Percentiles rank a stretch among this genome's conserved stretches.
Evolutionary conservation across 2,797 vertebrate genomes (phyloP).

Genomic region (Rousettus madagascariensis): DNA sequence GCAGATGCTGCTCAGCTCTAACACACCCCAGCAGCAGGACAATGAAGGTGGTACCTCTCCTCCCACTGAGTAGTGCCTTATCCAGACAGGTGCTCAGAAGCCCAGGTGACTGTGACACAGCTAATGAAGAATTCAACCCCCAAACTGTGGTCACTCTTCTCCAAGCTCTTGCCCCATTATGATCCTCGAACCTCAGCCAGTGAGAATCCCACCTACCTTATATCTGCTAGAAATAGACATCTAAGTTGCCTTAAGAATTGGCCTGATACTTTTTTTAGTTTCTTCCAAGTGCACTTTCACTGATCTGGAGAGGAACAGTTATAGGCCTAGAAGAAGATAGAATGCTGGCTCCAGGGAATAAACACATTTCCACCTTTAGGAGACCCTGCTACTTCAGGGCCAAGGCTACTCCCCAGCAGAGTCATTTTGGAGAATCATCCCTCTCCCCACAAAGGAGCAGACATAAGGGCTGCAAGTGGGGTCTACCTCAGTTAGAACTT

Average conservation of each 20-base stretch:
- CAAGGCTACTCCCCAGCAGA: not conserved
- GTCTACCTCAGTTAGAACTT: not conserved
- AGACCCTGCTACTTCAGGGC: not conserved
- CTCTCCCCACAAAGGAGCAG: not conserved
- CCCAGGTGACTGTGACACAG: constrained; percentile 64
- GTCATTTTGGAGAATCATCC: not conserved
- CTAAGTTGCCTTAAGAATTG: not conserved
- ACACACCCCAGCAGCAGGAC: not conserved
- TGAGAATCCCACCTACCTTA: not conserved
- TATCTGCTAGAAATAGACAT: constrained; percentile 66
- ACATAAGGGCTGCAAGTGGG: not conserved
- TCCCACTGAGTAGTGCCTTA: constrained; percentile 66
- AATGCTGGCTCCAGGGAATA: not conserved
- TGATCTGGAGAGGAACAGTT: not conserved
- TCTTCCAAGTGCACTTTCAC: not conserved
- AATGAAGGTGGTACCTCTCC: rapidly evolving
- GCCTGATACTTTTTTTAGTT: not conserved
- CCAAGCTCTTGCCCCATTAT: not conserved
- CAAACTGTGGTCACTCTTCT: not conserved
- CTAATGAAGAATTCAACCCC: not conserved
- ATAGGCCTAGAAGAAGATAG: not conserved
- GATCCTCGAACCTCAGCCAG: not conserved
- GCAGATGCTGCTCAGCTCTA: not conserved
- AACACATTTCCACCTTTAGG: not conserved
- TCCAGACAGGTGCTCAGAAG: constrained; percentile 56